Base-by-base conservation (phyloP, 2,797 vertebrate species). In the Dicrostonyx torquatus region DNA sequence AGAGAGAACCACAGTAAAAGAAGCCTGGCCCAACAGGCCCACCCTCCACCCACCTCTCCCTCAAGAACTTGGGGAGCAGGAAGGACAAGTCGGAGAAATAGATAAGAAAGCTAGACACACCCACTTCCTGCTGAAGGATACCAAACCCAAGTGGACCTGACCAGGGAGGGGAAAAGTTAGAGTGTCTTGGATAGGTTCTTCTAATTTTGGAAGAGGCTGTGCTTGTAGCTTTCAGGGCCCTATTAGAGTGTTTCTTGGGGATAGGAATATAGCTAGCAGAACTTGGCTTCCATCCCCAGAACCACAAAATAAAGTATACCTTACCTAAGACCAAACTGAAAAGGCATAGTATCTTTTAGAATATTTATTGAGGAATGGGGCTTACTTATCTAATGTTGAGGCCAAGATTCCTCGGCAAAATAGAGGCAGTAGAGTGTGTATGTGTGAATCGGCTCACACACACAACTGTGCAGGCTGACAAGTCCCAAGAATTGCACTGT, bases 381-480 rank as follows among this genome's bases (percentile, higher is more conserved):
- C 76, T 92, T 82, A 92, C 60, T 92, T 80, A 88, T 80, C n/a
- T 48, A 88, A 26, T 40, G 12, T 85, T 62, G 78, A 84, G 58
- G 24, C 79, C 37, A 29, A 20, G 37, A 24, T 89, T 84, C 78
- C 90, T 14, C 70, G 83, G 92, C 92, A 72, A 90, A 93, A 91
- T 78, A 86, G 91, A 92, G 73, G 55, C 31, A 92, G 70, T n/a
- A 79, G 48, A 34, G 43, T 43, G 43, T 73, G 26, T 37, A 13
- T 85, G 14, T 76, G 6, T 90, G 43, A 76, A 43, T 86, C n/a
- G 60, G 68, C 66, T 85, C 89, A 77, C 5, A 2, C 24, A n/a
- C 31, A 83, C 29, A 53, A 37, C 82, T 50, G 48, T 37, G n/a
- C 37, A 89, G 48, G 73, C 45, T 83, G 20, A 86, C 58, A 83